Conservation (phyloP, 2,113 vertebrate genomes). For the Chrysemys picta region DNA sequence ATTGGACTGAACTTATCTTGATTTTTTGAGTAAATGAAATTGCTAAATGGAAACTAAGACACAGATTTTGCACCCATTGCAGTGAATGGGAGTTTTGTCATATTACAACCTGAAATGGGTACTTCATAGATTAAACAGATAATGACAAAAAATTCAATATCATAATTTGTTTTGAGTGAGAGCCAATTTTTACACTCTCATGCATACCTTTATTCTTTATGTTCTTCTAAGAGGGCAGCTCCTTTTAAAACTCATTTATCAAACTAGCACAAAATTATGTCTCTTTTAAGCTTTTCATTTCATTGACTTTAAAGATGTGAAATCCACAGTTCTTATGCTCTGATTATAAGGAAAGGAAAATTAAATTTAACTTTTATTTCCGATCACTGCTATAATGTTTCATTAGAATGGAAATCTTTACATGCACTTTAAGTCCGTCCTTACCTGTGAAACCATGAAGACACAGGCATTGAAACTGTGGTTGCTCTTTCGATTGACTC, state of each 20-base stretch:
- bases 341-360: neutral
- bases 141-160: neutral
- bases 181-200: neutral
- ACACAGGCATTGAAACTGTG: slow-evolving; percentile 78
- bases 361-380: neutral
- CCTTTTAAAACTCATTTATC: neutral
- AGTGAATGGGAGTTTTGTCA: neutral
- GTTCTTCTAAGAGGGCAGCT: neutral
- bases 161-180: neutral
- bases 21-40: neutral
- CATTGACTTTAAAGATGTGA: neutral
- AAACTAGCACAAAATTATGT: neutral
- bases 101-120: neutral
- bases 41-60: neutral
- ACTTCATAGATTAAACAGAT: neutral
- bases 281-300: neutral
- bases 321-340: neutral
- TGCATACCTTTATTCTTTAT: neutral
- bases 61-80: neutral
- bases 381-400: neutral
- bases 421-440: neutral
- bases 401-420: neutral
- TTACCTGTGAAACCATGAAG: slow-evolving; percentile 80
- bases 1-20: neutral
- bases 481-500: slow-evolving; percentile 69